Evolutionary conservation across 2,888 invertebrate genomes (phyloP).

Genomic region (Ctena decussata): DNA sequence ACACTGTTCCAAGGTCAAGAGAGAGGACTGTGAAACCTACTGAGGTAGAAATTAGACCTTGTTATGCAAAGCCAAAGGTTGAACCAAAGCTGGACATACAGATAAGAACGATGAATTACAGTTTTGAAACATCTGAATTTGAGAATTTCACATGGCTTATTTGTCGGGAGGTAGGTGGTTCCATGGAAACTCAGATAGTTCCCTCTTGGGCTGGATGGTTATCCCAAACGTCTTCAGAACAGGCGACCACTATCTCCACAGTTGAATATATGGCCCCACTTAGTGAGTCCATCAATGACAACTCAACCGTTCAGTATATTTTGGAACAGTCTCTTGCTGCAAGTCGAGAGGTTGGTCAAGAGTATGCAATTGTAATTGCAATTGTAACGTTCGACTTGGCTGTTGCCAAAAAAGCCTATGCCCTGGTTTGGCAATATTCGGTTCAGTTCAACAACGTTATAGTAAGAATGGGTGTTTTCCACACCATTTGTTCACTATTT

Average conservation of each 20-base stretch:
- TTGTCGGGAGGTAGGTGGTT: conserved; percentile 10
- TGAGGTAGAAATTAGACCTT: conserved; percentile 20
- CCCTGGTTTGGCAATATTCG: conserved; percentile 45
- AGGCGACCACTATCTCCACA: background rate
- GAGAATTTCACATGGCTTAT: conserved; percentile 25
- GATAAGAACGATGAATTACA: background rate
- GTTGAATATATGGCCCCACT: background rate
- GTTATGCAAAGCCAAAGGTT: conserved; percentile 35
- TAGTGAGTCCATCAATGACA: conserved; percentile 3
- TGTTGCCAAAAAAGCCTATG: conserved; percentile 62
- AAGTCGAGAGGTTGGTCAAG: conserved; percentile 42
- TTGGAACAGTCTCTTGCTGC: conserved; percentile 42
- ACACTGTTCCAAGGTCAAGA: background rate
- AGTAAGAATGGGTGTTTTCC: conserved; percentile 9
- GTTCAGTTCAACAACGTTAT: background rate
- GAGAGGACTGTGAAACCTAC: conserved; percentile 34
- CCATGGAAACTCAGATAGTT: background rate
- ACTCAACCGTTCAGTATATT: conserved; percentile 49
- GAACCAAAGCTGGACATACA: conserved; percentile 26
- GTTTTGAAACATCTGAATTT: background rate
- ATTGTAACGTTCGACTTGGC: conserved; percentile 65
- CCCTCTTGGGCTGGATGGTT: background rate
- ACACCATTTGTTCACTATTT: background rate
- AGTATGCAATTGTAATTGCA: conserved; percentile 36
- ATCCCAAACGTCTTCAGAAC: background rate